Percentiles rank a stretch among this genome's conserved stretches.
Evolutionary conservation across 2,888 invertebrate genomes (phyloP).

Genomic region (Coleophora flavipennella): DNA sequence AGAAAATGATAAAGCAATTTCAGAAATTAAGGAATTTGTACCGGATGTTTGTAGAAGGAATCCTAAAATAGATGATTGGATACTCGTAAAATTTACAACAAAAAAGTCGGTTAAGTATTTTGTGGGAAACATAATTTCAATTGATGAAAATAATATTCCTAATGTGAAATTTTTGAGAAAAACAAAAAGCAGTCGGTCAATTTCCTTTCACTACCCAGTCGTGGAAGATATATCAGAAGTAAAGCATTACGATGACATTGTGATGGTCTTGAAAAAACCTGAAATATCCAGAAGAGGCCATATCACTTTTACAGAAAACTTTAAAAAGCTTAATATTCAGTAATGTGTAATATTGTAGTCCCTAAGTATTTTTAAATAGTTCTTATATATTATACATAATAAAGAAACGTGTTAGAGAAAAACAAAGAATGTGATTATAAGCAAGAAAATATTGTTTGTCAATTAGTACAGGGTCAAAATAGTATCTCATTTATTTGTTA

Average conservation of each 20-base stretch:
- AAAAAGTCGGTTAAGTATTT: constrained; percentile 16
- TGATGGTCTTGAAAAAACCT: constrained; percentile 11
- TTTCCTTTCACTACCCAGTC: constrained; percentile 11
- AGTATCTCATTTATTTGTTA: neutral
- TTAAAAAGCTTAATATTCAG: constrained; percentile 4
- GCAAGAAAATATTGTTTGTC: neutral
- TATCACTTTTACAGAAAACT: constrained; percentile 10
- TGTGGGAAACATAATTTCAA: constrained; percentile 11
- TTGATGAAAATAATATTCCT: constrained; percentile 9
- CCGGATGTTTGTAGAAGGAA: neutral
- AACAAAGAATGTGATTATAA: too few relatives aligned
- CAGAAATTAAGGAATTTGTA: neutral
- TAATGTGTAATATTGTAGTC: neutral
- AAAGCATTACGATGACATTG: constrained; percentile 10
- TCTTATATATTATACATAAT: too few relatives aligned
- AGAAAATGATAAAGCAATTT: neutral
- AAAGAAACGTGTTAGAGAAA: too few relatives aligned
- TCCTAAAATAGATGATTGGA: constrained; percentile 11
- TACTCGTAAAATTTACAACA: constrained; percentile 13
- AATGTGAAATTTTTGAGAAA: constrained; percentile 13
- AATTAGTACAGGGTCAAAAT: neutral
- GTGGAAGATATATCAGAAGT: constrained; percentile 14
- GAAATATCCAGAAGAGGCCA: constrained; percentile 10
- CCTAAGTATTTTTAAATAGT: too few relatives aligned
- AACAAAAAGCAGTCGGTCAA: constrained; percentile 8